Evolutionary conservation across 2,113 vertebrate genomes (phyloP).

Genomic region (Cavia aperea): DNA sequence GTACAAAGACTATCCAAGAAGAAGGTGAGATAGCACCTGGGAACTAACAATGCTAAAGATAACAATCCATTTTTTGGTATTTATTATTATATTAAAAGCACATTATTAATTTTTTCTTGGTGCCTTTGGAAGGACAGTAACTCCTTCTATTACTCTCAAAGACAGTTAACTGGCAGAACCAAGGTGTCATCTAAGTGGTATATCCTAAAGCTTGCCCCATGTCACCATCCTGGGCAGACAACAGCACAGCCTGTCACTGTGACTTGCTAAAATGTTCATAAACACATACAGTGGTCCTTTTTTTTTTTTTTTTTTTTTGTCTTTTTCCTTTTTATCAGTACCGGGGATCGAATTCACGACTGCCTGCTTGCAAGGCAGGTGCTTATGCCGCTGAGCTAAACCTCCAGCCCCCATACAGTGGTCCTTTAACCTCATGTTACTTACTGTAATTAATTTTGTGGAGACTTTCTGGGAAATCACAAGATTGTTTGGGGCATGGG

Average conservation of each 20-base stretch:
- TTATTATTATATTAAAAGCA: neutral
- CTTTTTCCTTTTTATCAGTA: too few species aligned
- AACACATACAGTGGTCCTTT: neutral
- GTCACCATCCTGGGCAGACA: neutral
- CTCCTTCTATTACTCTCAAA: neutral
- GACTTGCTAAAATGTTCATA: neutral
- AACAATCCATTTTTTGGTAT: neutral
- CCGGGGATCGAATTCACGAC: too few species aligned
- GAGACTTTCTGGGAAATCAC: slow-evolving; percentile 26
- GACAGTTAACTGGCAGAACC: neutral
- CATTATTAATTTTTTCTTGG: neutral
- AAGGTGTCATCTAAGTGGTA: neutral
- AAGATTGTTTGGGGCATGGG: neutral
- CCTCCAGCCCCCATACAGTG: too few species aligned
- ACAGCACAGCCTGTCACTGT: neutral
- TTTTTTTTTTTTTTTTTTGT: too few species aligned
- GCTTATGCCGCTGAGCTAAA: too few species aligned
- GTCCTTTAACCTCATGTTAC: neutral
- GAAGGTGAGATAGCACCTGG: neutral
- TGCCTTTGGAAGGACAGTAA: neutral
- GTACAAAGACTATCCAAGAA: neutral
- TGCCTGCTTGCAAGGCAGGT: too few species aligned
- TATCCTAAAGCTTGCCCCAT: neutral
- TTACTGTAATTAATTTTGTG: neutral
- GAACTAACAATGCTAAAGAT: neutral